Evolutionary conservation across 2,888 invertebrate genomes (phyloP), one percentile per base, ranked within the genome.

Genomic region (Ecliptopera silaceata): DNA sequence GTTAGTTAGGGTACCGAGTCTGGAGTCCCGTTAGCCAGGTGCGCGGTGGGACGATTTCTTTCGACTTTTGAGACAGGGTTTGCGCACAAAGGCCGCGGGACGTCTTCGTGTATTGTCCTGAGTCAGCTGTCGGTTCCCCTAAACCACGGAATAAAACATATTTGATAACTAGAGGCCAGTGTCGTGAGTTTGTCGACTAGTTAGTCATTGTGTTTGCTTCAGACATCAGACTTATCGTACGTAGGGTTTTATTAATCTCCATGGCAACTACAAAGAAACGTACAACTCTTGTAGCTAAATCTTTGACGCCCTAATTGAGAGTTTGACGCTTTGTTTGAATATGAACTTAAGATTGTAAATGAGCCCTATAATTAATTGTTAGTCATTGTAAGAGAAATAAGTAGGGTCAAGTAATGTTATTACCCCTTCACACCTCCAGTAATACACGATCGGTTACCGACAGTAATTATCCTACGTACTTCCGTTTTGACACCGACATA

Each of bases 341-440:
- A 48, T n/a, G n/a, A n/a, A n/a, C 57, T 63, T 63, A 48, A 61
- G 49, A 49, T 54, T 63, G 66, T 63, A 64, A 65, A 61, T 58
- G 58, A 66, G 51, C 61, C 64, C 64, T 8, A 43, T 50, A 62
- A 64, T 64, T 64, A 63, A 61, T 49, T 60, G 38, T 51, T 42
- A 46, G 17, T 46, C 56, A 54, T 65, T 54, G 63, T 63, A 65
- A 75, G 74, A 77, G 72, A 72, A 76, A 79, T 75, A 78, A 80
- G 76, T 77, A 77, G 79, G 89, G 88, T 88, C 87, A 88, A 88
- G 81, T 77, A 79, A 81, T 87, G 88, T 84, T 88, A 84, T 88
- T 89, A 88, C 88, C 86, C 88, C 86, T 82, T 88, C 83, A 86
- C 89, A 87, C 89, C 84, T 86, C 77, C 77, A 64, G 82, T 82